These are phyloP conservation scores for Alexandromys fortis DNA, from an alignment of 2,113 vertebrate genomes.

Conservation along the genomic window DNA sequence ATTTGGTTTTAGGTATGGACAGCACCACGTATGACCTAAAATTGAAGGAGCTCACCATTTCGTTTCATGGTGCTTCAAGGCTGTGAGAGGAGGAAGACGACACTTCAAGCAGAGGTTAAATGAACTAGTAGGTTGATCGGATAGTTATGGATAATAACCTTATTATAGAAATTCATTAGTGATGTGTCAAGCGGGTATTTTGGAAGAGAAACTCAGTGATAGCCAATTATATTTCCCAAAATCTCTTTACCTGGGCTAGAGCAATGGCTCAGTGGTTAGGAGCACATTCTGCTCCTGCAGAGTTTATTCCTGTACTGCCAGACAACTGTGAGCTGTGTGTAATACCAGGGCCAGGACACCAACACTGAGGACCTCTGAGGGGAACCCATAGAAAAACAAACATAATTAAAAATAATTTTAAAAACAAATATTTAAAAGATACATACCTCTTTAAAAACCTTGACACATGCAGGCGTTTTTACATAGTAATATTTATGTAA, in stretches of 20 bases:
- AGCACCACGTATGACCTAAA: not conserved
- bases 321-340: not conserved
- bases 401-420: not conserved
- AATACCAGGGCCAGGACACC: not conserved
- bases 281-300: not conserved
- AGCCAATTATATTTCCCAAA: not conserved
- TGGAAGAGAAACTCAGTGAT: not conserved
- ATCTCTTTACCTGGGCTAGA: not conserved
- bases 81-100: not conserved
- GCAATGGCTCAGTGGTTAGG: not conserved
- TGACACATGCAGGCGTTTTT: not conserved
- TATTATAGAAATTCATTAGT: not conserved
- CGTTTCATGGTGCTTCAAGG: not conserved
- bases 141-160: not conserved
- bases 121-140: not conserved
- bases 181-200: not conserved
- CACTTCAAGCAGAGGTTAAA: not conserved
- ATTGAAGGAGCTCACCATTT: not conserved
- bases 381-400: not conserved
- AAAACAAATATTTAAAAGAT: not conserved
- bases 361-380: not conserved
- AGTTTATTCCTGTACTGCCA: not conserved
- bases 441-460: not conserved
- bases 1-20: not conserved
- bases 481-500: not conserved